Conservation (phyloP, 2,797 vertebrate genomes). For the Paramormyrops hopkinsi region DNA sequence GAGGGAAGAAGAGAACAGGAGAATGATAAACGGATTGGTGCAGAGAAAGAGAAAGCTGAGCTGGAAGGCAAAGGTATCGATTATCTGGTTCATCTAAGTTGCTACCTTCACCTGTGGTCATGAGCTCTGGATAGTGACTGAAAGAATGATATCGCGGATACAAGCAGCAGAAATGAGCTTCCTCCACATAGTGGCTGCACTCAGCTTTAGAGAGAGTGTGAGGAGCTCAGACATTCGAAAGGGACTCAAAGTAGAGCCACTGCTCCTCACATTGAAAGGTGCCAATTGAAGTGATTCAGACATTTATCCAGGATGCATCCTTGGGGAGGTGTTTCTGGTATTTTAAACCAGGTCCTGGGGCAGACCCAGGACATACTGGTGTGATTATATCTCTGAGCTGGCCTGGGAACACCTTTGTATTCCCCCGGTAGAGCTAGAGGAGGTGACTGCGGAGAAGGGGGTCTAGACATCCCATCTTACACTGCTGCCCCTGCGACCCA, state of each 20-base stretch:
- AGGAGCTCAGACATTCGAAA: no score
- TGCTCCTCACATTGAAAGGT: no score
- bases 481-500: background rate
- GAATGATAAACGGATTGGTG: background rate
- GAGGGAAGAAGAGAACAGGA: background rate
- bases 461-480: background rate
- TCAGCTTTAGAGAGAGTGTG: no score
- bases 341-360: no score
- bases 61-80: background rate
- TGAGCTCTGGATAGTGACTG: background rate
- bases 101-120: background rate
- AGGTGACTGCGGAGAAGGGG: background rate
- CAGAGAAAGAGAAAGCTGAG: background rate
- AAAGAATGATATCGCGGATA: background rate
- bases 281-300: no score
- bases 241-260: no score
- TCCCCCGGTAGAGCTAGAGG: background rate
- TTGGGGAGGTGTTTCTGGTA: no score
- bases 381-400: background rate
- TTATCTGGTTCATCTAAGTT: background rate
- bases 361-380: no score
- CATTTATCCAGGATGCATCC: no score
- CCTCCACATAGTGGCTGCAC: background rate
- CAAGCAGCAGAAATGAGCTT: background rate
- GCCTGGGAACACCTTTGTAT: background rate